phyloP scores from a whole-genome alignment of 2,888 invertebrate species.

The Tipula unca region DNA sequence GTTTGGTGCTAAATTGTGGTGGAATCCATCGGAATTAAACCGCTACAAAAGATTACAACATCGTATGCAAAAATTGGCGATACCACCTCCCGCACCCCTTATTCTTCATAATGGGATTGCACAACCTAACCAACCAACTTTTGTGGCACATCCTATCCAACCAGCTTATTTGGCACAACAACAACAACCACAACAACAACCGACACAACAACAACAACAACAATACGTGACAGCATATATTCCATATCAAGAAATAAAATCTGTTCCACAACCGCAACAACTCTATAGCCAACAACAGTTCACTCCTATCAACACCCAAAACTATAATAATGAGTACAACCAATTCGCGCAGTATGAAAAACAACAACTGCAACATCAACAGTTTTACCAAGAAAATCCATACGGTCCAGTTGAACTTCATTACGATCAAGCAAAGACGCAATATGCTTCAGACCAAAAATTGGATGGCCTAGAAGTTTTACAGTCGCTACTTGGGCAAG shows the following conservation, averaged over 20 bases:
- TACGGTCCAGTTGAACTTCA: neutral
- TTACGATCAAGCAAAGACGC: neutral
- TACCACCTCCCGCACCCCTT: neutral
- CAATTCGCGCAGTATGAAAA: neutral
- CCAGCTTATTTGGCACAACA: neutral
- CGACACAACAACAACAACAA: too few species aligned
- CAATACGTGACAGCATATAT: neutral
- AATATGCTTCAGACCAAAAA: neutral
- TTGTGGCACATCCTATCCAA: neutral
- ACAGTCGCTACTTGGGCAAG: slow-evolving; percentile 19
- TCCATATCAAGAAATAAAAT: neutral
- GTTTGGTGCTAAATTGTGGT: neutral
- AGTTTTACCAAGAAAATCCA: neutral
- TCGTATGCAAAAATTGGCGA: neutral
- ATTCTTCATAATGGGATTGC: neutral
- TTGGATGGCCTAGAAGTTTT: neutral
- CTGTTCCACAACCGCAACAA: neutral
- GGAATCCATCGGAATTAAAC: neutral
- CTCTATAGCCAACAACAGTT: neutral
- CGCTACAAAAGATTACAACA: neutral
- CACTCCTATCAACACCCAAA: neutral
- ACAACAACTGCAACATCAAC: neutral
- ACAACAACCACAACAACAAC: too few species aligned
- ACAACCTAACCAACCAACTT: slow-evolving; percentile 23
- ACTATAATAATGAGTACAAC: neutral